Percentiles rank a stretch among this genome's conserved stretches.
These are phyloP conservation scores for Illadopsis cleaveri DNA, from an alignment of 2,113 vertebrate genomes.

Conservation along the genomic window DNA sequence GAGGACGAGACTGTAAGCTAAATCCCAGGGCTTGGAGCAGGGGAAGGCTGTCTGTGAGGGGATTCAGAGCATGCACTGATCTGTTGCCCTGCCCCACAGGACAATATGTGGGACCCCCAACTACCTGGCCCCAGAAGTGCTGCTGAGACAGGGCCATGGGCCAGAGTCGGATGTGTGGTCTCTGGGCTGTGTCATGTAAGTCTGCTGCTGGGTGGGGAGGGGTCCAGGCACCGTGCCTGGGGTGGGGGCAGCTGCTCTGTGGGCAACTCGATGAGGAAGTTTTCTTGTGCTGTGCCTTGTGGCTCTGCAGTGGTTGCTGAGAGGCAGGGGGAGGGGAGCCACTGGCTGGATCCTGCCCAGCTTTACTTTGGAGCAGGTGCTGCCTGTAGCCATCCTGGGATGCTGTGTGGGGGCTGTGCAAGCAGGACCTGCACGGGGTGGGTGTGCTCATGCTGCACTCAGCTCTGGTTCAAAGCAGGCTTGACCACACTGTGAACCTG, in stretches of 20 bases:
- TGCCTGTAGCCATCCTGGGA: not conserved
- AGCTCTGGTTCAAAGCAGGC: not conserved
- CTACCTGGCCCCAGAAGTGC: slow-evolving; percentile 96
- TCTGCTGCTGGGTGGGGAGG: not conserved
- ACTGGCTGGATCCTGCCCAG: not conserved
- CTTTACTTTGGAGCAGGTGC: not conserved
- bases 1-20: not conserved
- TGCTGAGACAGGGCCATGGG: slow-evolving; percentile 94
- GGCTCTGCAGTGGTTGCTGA: not conserved
- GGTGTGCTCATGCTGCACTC: fast-evolving
- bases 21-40: not conserved
- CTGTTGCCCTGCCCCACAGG: slow-evolving; percentile 62
- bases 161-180: slow-evolving; percentile 96
- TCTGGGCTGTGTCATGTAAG: slow-evolving; percentile 97
- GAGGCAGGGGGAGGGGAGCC: not conserved
- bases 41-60: not conserved
- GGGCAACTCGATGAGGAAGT: not conserved
- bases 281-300: not conserved
- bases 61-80: not conserved
- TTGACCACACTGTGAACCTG: not conserved
- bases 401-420: not conserved
- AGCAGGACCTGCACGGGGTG: not conserved
- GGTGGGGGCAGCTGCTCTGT: not conserved
- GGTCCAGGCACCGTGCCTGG: not conserved
- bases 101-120: slow-evolving; percentile 99